A percentile compares a stretch with the other conserved stretches of the same genome.
phyloP scores from a whole-genome alignment of 2,113 vertebrate species.

The Entelurus aequoreus region DNA sequence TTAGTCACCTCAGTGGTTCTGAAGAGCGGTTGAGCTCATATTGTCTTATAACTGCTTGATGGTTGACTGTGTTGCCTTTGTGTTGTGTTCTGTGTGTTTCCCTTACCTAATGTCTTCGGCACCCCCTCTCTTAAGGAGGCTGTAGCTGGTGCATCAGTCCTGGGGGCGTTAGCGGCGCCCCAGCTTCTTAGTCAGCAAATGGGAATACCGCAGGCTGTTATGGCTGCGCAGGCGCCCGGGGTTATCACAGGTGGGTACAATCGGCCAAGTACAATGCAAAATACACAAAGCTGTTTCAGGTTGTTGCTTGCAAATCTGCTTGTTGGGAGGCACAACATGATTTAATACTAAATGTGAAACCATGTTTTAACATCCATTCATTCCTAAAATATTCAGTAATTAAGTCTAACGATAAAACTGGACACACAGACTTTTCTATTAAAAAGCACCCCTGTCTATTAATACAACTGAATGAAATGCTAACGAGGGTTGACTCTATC shows the following conservation, averaged over 20 bases:
- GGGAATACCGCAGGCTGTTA: constrained; percentile 94
- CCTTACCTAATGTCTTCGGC: constrained; percentile 65
- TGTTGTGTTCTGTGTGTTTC: constrained; percentile 65
- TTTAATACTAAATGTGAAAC: too few relatives aligned
- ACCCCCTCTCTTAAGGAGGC: constrained; percentile 83
- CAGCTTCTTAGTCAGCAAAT: constrained; percentile 89
- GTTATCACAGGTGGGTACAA: constrained; percentile 87
- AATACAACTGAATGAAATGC: too few relatives aligned
- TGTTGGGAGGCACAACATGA: too few relatives aligned
- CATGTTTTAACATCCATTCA: too few relatives aligned
- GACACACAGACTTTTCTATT: too few relatives aligned
- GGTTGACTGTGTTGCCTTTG: constrained; percentile 67
- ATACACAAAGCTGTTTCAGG: too few relatives aligned
- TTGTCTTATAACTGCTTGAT: constrained; percentile 53
- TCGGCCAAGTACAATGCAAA: too few relatives aligned
- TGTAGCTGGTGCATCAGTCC: constrained; percentile 89
- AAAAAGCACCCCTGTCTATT: too few relatives aligned
- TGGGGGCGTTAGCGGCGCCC: constrained; percentile 86
- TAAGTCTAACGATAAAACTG: too few relatives aligned
- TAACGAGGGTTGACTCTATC: too few relatives aligned
- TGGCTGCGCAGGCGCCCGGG: constrained; percentile 95
- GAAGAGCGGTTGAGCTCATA: constrained; percentile 27
- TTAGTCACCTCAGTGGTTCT: constrained; percentile 6
- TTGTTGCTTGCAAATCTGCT: too few relatives aligned
- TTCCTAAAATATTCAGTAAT: too few relatives aligned